Evolutionary conservation across 2,888 invertebrate genomes (phyloP), one percentile per base, ranked within the genome.

Genomic region (Tetranychus truncatus): DNA sequence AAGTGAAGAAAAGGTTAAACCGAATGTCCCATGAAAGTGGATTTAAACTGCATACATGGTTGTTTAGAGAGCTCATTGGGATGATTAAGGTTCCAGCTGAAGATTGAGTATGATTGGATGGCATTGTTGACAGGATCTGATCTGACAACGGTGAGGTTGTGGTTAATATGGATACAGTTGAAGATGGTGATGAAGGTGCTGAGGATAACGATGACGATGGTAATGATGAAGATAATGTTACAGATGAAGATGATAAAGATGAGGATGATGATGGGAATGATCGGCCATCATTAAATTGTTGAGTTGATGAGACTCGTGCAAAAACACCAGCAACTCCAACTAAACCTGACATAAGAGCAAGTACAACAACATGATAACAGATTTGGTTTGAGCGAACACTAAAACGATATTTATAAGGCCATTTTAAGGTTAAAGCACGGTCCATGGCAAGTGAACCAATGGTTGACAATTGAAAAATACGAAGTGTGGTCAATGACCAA

Each of bases 301-400:
- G 69, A 69, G 21, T 21, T 67, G 67, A n/a, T 67, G 67, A 69
- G 21, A 76, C 65, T 9, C 77, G 79, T 1, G 85, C 85, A 76
- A 86, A 81, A 24, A 86, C 83, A 21, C 85, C 85, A 18, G 86
- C 86, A 0, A 85, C 84, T 0, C 86, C 86, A 2, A 86, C 85
- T 80, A 86, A 84, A 2, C 84, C 83, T 77, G 85, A 84, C 45
- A 86, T 81, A 21, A 85, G 83, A 11, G 84, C 84, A 76, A 86
- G 80, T 73, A 85, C 85, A 75, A 84, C 84, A 74, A 86, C 79
- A 79, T 86, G 86, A 79, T 86, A 86, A 55, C 81, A 79, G 55
- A 81, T 80, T 75, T 82, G 82, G 75, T 84, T 80, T 15, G 84
- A 81, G 6, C 81, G 77, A 9, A 81, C 80, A 45, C 80, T 80